Base-by-base conservation (phyloP, 1,140 invertebrate genomes). In the Drosophila sechellia region DNA sequence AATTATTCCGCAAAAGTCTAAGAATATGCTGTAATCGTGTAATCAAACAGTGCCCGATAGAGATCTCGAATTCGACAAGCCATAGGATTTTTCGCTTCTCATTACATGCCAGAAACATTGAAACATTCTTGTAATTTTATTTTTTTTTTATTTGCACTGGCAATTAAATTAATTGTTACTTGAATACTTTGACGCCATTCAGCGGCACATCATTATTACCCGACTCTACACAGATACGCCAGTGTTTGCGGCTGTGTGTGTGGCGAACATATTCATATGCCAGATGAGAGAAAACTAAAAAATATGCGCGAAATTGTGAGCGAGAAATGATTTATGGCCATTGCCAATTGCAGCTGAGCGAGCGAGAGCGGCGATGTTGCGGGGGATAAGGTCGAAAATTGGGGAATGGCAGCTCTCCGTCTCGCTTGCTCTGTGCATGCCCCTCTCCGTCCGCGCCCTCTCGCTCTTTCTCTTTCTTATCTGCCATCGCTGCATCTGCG, bases 271-370 rank as follows among this genome's bases (percentile, higher is more conserved):
- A 65, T 74, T 70, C 76, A 63, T 69, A 45, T 56, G 66, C 66
- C 63, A 70, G 17, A 35, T 63, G 76, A 79, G 58, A 79, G 68
- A 70, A 70, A 79, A 85, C 81, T 87, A 85, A 85, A 85, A 85
- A 85, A 85, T 84, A 79, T 79, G 79, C 73, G 70, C 77, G 68
- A 83, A 74, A 85, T 79, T 81, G 79, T 77, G 85, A 89, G 78
- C 60, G 74, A 71, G 79, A 79, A 79, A 90, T 90, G 85, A 90
- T 90, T 90, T 90, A 90, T 90, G 79, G 70, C 81, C 68, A 71
- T 59, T 81, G 53, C 55, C 70, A 54, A 58, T 72, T 70, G 63
- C 66, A 60, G 49, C 17, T 39, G 63, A 69, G 50, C 17, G 61
- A 37, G 5, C 49, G 43, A 46, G 54, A 70, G 45, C 56, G 39